Evolutionary conservation across 2,113 vertebrate species (phyloP).

Genomic region (Gnathonemus longibarbis): DNA sequence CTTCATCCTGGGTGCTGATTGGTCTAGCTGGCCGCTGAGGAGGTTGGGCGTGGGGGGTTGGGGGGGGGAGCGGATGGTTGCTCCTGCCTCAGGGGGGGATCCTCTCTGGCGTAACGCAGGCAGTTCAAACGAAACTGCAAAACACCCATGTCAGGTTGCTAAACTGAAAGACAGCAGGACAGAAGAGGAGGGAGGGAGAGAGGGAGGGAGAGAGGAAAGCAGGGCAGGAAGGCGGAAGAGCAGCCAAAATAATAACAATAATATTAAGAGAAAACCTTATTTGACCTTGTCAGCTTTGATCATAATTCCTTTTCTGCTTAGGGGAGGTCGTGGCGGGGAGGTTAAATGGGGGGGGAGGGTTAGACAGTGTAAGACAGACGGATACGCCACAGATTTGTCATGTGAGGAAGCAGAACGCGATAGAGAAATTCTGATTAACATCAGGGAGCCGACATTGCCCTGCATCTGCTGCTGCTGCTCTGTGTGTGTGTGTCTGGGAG

Average conservation of each 20-base stretch:
- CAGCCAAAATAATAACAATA: slow-evolving; percentile 29
- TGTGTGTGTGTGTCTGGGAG: slow-evolving; percentile 30
- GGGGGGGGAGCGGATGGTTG: slow-evolving; percentile 34
- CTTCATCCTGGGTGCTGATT: slow-evolving; percentile 52
- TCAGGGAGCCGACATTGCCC: background rate
- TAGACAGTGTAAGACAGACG: slow-evolving; percentile 24
- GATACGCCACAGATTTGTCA: slow-evolving; percentile 56
- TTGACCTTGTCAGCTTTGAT: slow-evolving; percentile 57
- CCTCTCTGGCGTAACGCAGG: slow-evolving; percentile 44
- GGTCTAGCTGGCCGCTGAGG: slow-evolving; percentile 38
- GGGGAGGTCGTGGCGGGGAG: slow-evolving; percentile 31
- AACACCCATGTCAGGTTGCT: slow-evolving; percentile 14
- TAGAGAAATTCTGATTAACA: slow-evolving; percentile 45
- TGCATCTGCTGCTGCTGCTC: background rate
- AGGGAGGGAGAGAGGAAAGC: slow-evolving; percentile 25
- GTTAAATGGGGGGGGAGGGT: background rate
- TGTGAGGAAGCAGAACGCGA: slow-evolving; percentile 37
- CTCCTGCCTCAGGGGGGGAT: slow-evolving; percentile 36
- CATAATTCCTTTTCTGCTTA: slow-evolving; percentile 40
- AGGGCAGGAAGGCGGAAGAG: background rate
- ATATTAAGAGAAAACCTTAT: slow-evolving; percentile 27
- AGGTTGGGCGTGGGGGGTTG: slow-evolving; percentile 25
- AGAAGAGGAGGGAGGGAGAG: slow-evolving; percentile 3
- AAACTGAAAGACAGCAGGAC: background rate
- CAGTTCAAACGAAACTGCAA: slow-evolving; percentile 33